phyloP scores from a whole-genome alignment of 1,140 invertebrate genomes.

The Drosophila melanica region DNA sequence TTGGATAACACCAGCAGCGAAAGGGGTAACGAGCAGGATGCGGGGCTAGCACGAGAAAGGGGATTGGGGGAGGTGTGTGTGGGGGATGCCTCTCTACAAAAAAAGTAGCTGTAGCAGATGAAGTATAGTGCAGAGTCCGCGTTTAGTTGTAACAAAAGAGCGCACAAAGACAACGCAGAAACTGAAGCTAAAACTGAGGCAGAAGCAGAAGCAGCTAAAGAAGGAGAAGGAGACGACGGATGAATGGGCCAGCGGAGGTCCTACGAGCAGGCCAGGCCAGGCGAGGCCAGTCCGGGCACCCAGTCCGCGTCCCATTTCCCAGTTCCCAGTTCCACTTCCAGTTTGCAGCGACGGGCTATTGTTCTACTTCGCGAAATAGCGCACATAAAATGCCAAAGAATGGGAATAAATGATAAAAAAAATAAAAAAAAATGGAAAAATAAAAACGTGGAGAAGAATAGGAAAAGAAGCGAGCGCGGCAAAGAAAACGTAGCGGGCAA shows the following conservation, averaged over 20 bases:
- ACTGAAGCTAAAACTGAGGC: conserved; percentile 10
- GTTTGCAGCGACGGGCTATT: conserved; percentile 56
- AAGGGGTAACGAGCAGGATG: conserved; percentile 7
- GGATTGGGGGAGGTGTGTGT: conserved; percentile 1
- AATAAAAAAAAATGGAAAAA: background rate
- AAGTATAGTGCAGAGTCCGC: conserved; percentile 36
- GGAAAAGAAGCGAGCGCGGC: background rate
- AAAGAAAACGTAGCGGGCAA: conserved; percentile 50
- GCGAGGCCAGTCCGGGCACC: background rate
- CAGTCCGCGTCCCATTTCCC: conserved; percentile 2
- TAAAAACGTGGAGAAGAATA: conserved; percentile 7
- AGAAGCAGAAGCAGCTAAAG: too few species aligned
- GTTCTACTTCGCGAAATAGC: conserved; percentile 79
- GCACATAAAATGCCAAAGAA: conserved; percentile 72
- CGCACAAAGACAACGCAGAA: conserved; percentile 18
- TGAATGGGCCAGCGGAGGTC: conserved; percentile 11
- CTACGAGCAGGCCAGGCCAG: background rate
- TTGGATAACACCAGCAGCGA: conserved; percentile 49
- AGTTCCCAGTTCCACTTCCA: background rate
- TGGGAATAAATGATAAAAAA: conserved; percentile 46
- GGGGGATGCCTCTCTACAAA: conserved; percentile 21
- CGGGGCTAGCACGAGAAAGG: background rate
- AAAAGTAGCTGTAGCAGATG: conserved; percentile 35
- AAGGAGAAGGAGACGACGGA: too few species aligned
- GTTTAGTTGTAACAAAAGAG: conserved; percentile 59